A percentile compares a stretch with the other conserved stretches of the same genome.
Conservation (phyloP, 2,113 vertebrate genomes). For the Megaceryle maxima region DNA sequence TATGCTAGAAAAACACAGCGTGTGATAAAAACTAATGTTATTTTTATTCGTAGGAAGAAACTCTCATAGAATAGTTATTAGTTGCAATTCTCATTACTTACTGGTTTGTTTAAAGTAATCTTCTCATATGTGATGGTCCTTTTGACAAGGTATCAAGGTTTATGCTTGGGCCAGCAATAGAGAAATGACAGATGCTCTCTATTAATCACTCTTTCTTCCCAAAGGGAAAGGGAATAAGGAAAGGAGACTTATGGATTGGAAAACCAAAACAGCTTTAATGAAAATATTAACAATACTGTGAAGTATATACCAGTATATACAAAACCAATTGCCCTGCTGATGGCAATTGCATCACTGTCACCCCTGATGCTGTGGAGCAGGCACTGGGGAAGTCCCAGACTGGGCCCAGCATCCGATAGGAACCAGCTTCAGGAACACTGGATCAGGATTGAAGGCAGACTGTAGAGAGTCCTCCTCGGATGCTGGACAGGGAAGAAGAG, state of each 20-base stretch:
- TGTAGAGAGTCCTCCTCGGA: not conserved
- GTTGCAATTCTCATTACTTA: not conserved
- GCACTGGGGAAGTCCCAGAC: not conserved
- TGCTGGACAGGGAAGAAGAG: not conserved
- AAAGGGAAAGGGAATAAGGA: not conserved
- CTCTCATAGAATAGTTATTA: not conserved
- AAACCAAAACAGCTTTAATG: not conserved
- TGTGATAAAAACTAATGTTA: not conserved
- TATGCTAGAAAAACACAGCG: not conserved
- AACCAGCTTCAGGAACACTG: not conserved
- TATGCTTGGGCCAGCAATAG: not conserved
- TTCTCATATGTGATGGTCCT: not conserved
- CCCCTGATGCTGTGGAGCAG: not conserved
- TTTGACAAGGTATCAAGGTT: not conserved
- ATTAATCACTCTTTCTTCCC: not conserved
- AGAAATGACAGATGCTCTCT: not conserved
- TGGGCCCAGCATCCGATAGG: not conserved
- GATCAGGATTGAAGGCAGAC: not conserved
- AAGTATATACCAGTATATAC: too few species aligned
- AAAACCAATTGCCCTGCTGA: too few species aligned
- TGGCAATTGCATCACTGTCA: not conserved
- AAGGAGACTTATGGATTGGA: not conserved
- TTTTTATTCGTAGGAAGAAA: slow-evolving; percentile 11
- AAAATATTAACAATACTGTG: not conserved
- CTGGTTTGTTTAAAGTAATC: not conserved